Conservation (phyloP, 2,797 vertebrate genomes). For the Smutsia temminckii region DNA sequence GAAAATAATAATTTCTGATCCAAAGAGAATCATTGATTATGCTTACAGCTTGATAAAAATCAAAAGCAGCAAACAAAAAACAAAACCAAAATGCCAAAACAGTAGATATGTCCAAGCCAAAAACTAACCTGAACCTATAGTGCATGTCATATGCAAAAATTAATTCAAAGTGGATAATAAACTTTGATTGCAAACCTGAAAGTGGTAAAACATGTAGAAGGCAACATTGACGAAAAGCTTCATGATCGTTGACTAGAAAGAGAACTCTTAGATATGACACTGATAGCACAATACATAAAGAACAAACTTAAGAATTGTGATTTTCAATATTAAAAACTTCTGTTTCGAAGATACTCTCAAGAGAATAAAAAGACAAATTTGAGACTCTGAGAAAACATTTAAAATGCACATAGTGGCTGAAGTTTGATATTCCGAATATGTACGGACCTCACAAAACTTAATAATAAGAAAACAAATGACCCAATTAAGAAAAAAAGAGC, state of each 20-base stretch:
- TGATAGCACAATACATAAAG: background rate
- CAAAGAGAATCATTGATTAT: too few relatives aligned
- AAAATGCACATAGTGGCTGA: background rate
- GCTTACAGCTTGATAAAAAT: too few relatives aligned
- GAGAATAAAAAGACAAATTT: background rate
- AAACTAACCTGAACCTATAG: background rate
- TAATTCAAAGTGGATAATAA: background rate
- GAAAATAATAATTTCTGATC: too few relatives aligned
- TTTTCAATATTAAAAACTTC: background rate
- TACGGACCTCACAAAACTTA: background rate
- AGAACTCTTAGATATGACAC: background rate
- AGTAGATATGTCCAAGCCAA: background rate
- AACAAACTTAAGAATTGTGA: background rate
- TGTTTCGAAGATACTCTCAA: background rate
- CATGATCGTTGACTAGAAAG: background rate
- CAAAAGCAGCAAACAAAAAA: too few relatives aligned
- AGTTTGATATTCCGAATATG: background rate
- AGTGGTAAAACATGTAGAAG: background rate
- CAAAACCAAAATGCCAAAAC: background rate
- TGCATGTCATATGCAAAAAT: background rate
- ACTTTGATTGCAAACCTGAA: background rate
- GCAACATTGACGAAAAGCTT: background rate
- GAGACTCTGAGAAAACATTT: background rate
- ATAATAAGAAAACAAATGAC: background rate
- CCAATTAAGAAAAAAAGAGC: background rate